Evolutionary conservation across 2,797 vertebrate species (phyloP), one percentile per base, ranked within the genome.

Genomic region (Gephyroberyx darwinii): DNA sequence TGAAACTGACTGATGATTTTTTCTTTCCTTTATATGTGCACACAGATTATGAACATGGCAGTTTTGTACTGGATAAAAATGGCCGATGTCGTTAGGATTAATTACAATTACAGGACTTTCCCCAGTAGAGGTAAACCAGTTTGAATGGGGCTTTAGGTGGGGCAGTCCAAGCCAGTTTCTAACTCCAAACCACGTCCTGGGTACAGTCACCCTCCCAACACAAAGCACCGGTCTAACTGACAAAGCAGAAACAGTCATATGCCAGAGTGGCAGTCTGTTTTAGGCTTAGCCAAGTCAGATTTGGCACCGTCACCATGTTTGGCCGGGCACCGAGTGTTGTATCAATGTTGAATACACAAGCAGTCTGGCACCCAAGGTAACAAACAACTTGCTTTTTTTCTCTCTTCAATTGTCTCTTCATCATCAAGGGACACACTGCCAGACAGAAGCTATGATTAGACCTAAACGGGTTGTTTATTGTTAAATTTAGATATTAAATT

Each of bases 311-410:
- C 65, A 41, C 43, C 68, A 58, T 84, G 79, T 89, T 85, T 91
- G 90, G 89, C 87, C 71, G 71, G 69, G 75, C 69, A 43, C 69
- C 37, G 77, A 74, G 67, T 69, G 71, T 87, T 83, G 73, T 83
- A 89, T 88, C 80, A 4, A 81, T 78, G 86, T 68, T 74, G 77
- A 84, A 86, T 82, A 89, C 84, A 86, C 82, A 84, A 84, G 84
- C 84, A 89, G 82, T 86, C 87, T 90, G 87, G 81, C 81, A 82
- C 37, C 45, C 78, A 71, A 78, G 69, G 83, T 82, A 80, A 75
- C 79, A 85, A 81, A 82, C 39, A 43, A 78, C 47, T 73, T 33
- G 10, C 16, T 1, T 22, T 65, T 33, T 4, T 5, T 19, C 43
- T 67, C 61, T 67, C 17, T 65, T 66, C 61, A 78, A 75, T 65